phyloP scores from a whole-genome alignment of 2,113 vertebrate species.

The Trogon melanurus region DNA sequence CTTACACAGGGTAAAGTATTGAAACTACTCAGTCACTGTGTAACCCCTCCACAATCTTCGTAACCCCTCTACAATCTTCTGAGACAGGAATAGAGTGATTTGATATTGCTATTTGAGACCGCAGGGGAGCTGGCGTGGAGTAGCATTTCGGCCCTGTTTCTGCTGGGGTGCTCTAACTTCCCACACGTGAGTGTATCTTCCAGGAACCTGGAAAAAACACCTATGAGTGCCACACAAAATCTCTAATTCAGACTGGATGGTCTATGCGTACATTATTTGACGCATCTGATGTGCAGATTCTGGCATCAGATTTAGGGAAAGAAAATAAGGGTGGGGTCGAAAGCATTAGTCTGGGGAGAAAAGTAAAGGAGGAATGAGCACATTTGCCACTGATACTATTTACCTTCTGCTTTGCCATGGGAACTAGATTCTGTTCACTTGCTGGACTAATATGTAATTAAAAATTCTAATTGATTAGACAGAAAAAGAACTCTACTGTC shows the following conservation, averaged over 20 bases:
- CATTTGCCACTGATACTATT: background rate
- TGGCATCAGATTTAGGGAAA: background rate
- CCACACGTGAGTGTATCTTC: background rate
- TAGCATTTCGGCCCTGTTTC: background rate
- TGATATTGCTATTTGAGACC: background rate
- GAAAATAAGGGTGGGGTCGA: background rate
- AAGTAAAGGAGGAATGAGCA: background rate
- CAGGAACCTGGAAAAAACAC: background rate
- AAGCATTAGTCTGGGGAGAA: background rate
- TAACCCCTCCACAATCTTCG: accelerated
- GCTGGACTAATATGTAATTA: background rate
- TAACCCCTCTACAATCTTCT: accelerated
- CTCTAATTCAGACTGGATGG: background rate
- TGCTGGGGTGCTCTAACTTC: background rate
- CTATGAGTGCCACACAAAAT: accelerated
- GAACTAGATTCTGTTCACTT: background rate
- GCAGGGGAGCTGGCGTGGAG: background rate
- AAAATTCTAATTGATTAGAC: background rate
- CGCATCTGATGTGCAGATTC: background rate
- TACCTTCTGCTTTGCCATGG: background rate
- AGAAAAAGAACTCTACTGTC: background rate
- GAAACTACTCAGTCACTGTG: background rate
- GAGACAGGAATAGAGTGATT: background rate
- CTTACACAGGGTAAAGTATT: background rate
- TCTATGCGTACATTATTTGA: background rate